Evolutionary conservation across 2,888 invertebrate species (phyloP).

Genomic region (Drosophila limbata): DNA sequence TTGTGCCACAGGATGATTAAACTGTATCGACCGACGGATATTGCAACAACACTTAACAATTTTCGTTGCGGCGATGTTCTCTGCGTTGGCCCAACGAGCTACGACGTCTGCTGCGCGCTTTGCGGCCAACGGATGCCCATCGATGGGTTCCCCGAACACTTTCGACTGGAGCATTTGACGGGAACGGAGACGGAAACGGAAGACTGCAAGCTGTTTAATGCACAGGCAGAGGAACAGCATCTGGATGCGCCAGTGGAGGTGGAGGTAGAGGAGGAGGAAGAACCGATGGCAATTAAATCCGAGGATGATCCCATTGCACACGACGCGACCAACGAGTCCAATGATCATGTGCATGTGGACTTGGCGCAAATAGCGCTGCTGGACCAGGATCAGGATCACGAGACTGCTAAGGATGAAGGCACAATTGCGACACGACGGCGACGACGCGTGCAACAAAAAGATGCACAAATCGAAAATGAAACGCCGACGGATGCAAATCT

Average conservation of each 20-base stretch:
- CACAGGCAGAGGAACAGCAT: constrained; percentile 28
- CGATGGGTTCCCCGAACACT: constrained; percentile 72
- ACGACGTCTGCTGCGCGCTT: constrained; percentile 73
- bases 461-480: constrained; percentile 9
- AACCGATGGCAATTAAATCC: constrained; percentile 26
- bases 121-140: constrained; percentile 67
- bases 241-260: constrained; percentile 27
- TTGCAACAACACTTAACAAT: constrained; percentile 54
- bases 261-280: constrained; percentile 32
- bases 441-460: constrained; percentile 24
- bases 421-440: constrained; percentile 26
- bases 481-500: not conserved
- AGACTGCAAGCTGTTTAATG: constrained; percentile 43
- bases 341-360: constrained; percentile 38
- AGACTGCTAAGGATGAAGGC: constrained; percentile 17
- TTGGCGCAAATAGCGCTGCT: constrained; percentile 47
- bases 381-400: constrained; percentile 37
- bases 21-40: constrained; percentile 48
- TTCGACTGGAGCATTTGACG: constrained; percentile 54
- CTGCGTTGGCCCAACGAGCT: constrained; percentile 69
- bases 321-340: constrained; percentile 32
- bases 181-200: constrained; percentile 9
- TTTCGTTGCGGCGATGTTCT: constrained; percentile 81
- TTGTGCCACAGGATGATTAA: constrained; percentile 69
- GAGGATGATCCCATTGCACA: constrained; percentile 68